Conservation (phyloP, 2,888 invertebrate species). For the Aspidiotus rigidus region DNA sequence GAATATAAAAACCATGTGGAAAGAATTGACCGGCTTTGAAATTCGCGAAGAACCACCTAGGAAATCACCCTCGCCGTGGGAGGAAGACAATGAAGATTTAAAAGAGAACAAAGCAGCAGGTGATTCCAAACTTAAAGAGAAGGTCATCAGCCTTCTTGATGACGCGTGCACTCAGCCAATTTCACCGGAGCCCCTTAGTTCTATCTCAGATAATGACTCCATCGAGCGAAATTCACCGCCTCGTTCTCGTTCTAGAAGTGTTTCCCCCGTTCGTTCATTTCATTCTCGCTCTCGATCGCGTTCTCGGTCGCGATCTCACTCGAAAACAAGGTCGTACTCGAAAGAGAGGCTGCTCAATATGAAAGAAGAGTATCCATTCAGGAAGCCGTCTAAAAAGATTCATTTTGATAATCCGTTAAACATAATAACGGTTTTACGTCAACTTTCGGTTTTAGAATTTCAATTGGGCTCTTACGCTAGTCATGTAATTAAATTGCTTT, state of each 20-base stretch:
- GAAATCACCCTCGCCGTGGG: constrained; percentile 34
- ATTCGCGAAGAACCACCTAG: constrained; percentile 37
- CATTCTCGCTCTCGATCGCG: constrained; percentile 17
- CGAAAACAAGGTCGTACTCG: constrained; percentile 14
- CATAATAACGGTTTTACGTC: constrained; percentile 59
- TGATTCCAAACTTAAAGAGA: constrained; percentile 8
- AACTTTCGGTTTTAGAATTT: constrained; percentile 71
- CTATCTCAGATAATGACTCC: constrained; percentile 25
- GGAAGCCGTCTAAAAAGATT: constrained; percentile 35
- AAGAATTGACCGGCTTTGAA: constrained; percentile 39
- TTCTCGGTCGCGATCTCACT: constrained; percentile 19
- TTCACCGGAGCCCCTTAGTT: constrained; percentile 23
- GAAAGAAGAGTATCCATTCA: constrained; percentile 24
- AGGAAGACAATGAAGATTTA: constrained; percentile 26
- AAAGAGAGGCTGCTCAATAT: background rate
- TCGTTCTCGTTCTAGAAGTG: constrained; percentile 1
- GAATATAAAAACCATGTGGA: constrained; percentile 40
- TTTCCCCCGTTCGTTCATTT: constrained; percentile 6
- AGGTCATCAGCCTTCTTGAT: constrained; percentile 12
- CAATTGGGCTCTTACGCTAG: constrained; percentile 77
- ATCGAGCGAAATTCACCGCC: background rate
- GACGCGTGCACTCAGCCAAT: constrained; percentile 19
- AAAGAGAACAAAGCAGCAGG: background rate
- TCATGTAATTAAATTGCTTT: constrained; percentile 64
- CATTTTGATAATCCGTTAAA: constrained; percentile 36